phyloP scores from a whole-genome alignment of 2,113 vertebrate species.

The Crotalus helleri region DNA sequence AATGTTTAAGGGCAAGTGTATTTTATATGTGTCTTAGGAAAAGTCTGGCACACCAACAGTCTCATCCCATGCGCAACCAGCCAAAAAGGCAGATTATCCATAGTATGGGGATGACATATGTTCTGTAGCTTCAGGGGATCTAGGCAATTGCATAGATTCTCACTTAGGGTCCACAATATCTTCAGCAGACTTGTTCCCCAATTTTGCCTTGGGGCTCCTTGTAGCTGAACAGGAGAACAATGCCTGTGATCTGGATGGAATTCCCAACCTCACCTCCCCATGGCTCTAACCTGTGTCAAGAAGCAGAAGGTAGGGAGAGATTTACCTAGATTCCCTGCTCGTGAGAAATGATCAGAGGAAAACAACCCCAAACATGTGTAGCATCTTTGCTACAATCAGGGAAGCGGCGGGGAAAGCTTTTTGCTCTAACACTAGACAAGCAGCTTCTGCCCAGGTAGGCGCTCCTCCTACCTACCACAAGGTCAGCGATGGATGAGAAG shows the following conservation, averaged over 20 bases:
- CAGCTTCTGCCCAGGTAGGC: not conserved
- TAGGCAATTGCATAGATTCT: not conserved
- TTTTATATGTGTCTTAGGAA: not conserved
- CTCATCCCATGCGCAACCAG: not conserved
- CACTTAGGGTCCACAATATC: not conserved
- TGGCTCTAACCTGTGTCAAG: not conserved
- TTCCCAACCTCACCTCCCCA: not conserved
- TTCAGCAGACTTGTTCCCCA: not conserved
- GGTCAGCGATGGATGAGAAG: not conserved
- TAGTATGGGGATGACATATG: not conserved
- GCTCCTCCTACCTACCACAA: not conserved
- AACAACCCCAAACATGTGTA: not conserved
- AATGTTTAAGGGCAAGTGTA: not conserved
- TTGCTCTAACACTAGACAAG: not conserved
- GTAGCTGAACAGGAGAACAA: not conserved
- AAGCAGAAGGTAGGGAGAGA: not conserved
- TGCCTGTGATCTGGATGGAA: not conserved
- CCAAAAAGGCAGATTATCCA: not conserved
- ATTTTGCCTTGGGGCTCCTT: not conserved
- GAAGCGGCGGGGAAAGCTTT: not conserved
- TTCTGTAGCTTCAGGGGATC: not conserved
- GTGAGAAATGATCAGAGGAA: not conserved
- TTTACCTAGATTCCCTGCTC: not conserved
- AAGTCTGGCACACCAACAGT: not conserved
- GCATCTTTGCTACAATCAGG: not conserved